These are phyloP conservation scores for Tinea trinotella DNA, from an alignment of 2,888 invertebrate species.

Conservation along the genomic window DNA sequence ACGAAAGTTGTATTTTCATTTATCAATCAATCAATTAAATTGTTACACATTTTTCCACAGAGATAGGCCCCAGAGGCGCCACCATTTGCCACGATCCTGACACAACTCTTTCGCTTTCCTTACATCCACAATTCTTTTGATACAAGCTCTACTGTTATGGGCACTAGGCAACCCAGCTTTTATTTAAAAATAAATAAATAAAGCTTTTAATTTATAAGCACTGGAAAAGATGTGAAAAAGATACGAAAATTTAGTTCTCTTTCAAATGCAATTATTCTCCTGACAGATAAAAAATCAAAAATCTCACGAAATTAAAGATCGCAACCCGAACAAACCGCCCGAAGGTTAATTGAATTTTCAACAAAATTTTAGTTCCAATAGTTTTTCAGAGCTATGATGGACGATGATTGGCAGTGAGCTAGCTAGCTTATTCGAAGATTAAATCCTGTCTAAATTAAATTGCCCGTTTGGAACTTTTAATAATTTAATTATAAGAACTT, in stretches of 20 bases:
- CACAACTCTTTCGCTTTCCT: too few relatives aligned
- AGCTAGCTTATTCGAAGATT: constrained; percentile 15
- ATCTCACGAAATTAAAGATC: background rate
- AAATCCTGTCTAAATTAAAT: background rate
- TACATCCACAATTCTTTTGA: too few relatives aligned
- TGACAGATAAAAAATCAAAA: background rate
- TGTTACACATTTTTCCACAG: too few relatives aligned
- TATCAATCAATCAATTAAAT: too few relatives aligned
- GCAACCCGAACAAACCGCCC: background rate
- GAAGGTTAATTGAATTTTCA: constrained; percentile 4
- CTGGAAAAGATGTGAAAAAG: background rate
- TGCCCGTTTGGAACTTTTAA: background rate
- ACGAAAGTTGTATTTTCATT: too few relatives aligned
- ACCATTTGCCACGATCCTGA: too few relatives aligned
- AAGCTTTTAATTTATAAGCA: background rate
- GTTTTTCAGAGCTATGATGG: background rate
- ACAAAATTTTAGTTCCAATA: background rate
- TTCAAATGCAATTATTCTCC: background rate
- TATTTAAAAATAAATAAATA: background rate
- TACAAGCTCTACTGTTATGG: too few relatives aligned
- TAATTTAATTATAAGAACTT: background rate
- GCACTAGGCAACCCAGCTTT: too few relatives aligned
- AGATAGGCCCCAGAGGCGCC: too few relatives aligned
- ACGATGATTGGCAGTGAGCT: background rate
- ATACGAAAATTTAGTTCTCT: background rate